phyloP scores from a whole-genome alignment of 2,888 invertebrate species.

The Dynastes tityus region DNA sequence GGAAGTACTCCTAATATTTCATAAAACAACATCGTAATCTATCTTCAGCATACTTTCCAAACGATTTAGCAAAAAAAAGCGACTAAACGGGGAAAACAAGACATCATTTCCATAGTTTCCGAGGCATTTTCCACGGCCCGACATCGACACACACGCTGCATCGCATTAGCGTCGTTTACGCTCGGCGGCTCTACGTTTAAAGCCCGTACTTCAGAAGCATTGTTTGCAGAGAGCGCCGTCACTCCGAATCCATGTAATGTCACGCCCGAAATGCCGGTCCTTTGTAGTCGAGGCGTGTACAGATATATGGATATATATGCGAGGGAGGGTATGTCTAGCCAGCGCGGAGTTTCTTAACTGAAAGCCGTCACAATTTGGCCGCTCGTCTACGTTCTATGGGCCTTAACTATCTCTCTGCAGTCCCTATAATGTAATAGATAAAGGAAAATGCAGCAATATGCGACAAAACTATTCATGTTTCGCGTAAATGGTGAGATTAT shows the following conservation, averaged over 20 bases:
- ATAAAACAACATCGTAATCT: too few relatives aligned
- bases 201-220: conserved; percentile 15
- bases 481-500: too few relatives aligned
- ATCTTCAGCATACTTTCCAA: too few relatives aligned
- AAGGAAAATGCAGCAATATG: too few relatives aligned
- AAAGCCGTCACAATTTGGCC: conserved; percentile 12
- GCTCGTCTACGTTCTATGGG: not conserved
- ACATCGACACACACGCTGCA: not conserved
- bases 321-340: too few relatives aligned
- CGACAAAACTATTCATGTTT: too few relatives aligned
- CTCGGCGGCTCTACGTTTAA: not conserved
- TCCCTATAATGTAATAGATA: too few relatives aligned
- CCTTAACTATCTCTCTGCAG: too few relatives aligned
- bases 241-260: conserved; percentile 13
- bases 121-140: not conserved
- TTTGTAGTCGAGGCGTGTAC: not conserved
- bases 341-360: not conserved
- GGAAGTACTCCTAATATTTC: too few relatives aligned
- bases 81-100: not conserved
- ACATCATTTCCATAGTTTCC: not conserved
- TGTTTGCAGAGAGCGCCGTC: conserved; percentile 8
- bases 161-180: conserved; percentile 13
- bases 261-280: conserved; percentile 9
- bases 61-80: too few relatives aligned
- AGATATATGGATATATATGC: too few relatives aligned